Base-by-base conservation (phyloP, 2,113 vertebrate genomes). In the Sorex fumeus region DNA sequence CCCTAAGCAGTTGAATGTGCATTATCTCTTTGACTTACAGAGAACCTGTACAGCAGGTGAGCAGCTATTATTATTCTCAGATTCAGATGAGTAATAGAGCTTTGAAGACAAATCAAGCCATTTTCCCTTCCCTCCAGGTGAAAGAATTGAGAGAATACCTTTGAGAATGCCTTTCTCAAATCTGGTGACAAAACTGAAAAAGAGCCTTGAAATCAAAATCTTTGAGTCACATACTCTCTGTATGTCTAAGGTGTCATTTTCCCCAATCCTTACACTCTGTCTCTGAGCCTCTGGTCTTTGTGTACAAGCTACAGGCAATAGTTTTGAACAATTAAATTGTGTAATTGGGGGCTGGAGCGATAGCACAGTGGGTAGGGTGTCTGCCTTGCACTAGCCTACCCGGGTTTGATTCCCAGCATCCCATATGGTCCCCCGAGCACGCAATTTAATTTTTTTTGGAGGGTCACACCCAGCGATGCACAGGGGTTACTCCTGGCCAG, bases 101-200 rank as follows among this genome's bases (percentile, higher is more conserved):
- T 47, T 30, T 43, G 84, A 85, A 36, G 47, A 15, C 32, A 47
- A 4, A 57, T n/a, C 32, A 83, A 64, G 77, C 32, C 80, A 72
- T 28, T n/a, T 19, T 3, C 16, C 13, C 36, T 84, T 71, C 27
- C 10, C 66, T 23, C 34, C 19, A 3, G 18, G 4, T n/a, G 40
- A 94, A 60, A 27, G 4, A 27, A 62, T 27, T 79, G 64, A 80
- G 72, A 78, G 30, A 85, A 23, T 36, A 75, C n/a, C n/a, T n/a
- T n/a, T n/a, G n/a, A n/a, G n/a, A 77, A 70, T 11, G 3, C 10
- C 28, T 57, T 64, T 27, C 40, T 67, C 7, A 34, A 15, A 72
- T n/a, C 34, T 43, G n/a, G 25, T 78, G 67, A 8, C 18, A 11
- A 34, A 43, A 40, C 50, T 40, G 19, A 2, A 76, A 2, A 76